Evolutionary conservation across 2,113 vertebrate genomes (phyloP).

Genomic region (Myotis yumanensis): DNA sequence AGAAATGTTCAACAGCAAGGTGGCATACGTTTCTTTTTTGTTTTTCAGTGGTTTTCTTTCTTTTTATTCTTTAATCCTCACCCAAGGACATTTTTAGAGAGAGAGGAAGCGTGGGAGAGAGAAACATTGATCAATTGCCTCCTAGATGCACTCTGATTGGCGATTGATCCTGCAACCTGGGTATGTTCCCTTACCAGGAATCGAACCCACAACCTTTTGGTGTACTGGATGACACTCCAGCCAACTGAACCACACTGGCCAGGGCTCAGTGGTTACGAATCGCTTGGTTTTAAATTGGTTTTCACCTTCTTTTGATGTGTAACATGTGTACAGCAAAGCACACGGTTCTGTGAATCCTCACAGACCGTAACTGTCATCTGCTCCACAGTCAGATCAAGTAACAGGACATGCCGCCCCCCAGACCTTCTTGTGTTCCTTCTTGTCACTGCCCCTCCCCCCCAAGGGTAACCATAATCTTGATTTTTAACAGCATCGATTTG

Average conservation of each 20-base stretch:
- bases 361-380: rapidly evolving
- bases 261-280: background rate
- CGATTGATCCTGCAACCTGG: too few species aligned
- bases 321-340: background rate
- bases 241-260: too few species aligned
- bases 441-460: background rate
- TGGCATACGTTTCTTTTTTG: background rate
- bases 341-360: background rate
- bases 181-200: too few species aligned
- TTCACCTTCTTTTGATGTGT: background rate
- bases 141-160: too few species aligned
- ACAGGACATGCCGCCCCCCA: background rate
- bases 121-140: too few species aligned
- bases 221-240: too few species aligned
- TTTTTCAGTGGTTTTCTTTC: background rate
- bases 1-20: background rate
- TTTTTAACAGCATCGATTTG: too few species aligned
- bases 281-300: background rate
- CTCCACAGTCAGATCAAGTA: background rate
- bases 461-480: background rate
- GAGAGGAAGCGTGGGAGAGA: too few species aligned
- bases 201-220: too few species aligned
- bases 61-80: too few species aligned
- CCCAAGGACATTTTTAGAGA: too few species aligned
- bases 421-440: background rate